Percentiles rank a stretch among this genome's conserved stretches.
Evolutionary conservation across 2,888 invertebrate species (phyloP).

Genomic region (Serripes groenlandicus): DNA sequence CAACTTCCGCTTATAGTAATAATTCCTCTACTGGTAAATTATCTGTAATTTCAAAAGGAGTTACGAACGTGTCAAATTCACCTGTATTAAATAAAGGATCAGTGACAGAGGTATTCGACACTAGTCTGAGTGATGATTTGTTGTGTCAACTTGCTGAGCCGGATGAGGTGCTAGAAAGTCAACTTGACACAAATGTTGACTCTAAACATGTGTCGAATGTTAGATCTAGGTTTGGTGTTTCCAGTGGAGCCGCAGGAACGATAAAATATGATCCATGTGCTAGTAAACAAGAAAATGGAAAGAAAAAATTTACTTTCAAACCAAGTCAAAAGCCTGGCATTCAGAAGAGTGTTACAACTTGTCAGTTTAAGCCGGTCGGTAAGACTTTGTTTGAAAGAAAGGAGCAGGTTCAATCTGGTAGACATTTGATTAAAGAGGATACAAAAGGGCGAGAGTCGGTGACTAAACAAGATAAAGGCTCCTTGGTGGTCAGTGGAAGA

Average conservation of each 20-base stretch:
- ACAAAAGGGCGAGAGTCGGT: too few species aligned
- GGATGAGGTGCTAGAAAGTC: conserved; percentile 75
- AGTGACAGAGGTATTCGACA: conserved; percentile 59
- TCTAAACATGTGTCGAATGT: neutral
- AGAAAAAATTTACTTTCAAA: conserved; percentile 23
- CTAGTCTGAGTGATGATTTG: conserved; percentile 77
- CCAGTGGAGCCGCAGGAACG: neutral
- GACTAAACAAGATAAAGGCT: too few species aligned
- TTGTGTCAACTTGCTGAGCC: conserved; percentile 76
- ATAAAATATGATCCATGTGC: neutral
- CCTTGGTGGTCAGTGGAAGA: too few species aligned
- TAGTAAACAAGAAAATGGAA: neutral
- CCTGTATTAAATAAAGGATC: neutral
- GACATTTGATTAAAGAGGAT: too few species aligned
- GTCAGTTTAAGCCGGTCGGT: too few species aligned
- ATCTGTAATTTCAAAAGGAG: neutral
- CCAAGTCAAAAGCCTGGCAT: conserved; percentile 24
- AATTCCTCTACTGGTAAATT: neutral
- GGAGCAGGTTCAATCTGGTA: too few species aligned
- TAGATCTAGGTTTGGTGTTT: neutral
- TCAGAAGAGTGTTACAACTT: neutral
- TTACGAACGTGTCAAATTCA: neutral
- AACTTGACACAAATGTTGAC: conserved; percentile 28
- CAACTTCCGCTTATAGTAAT: too few species aligned
- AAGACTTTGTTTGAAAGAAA: too few species aligned